Evolutionary conservation across 2,797 vertebrate genomes (phyloP).

Genomic region (Columba guinea): DNA sequence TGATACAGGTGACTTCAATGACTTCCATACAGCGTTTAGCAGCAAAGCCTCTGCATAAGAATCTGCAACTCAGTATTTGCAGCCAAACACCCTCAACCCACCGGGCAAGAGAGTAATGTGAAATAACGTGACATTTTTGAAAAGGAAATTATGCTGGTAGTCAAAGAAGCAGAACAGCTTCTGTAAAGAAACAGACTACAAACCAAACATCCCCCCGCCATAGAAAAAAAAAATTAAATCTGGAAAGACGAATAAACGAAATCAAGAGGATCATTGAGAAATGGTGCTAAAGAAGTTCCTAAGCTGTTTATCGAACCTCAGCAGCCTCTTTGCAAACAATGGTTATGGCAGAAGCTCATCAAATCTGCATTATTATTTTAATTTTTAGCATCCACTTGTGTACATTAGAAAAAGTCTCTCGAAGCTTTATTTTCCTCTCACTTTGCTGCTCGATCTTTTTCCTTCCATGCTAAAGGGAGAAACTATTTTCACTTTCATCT

Average conservation of each 20-base stretch:
- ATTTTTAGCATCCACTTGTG: conserved; percentile 34
- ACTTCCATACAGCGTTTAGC: background rate
- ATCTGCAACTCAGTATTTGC: background rate
- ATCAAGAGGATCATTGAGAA: background rate
- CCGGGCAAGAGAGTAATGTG: background rate
- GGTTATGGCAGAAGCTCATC: conserved; percentile 24
- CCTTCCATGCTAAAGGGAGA: background rate
- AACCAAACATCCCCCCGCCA: no score
- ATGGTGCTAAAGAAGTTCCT: background rate
- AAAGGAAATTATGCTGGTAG: background rate
- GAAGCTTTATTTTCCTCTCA: background rate
- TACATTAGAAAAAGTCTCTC: background rate
- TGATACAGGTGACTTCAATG: background rate
- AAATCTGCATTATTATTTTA: conserved; percentile 34
- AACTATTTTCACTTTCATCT: background rate
- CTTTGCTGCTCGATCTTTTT: background rate
- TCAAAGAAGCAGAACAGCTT: conserved; percentile 14
- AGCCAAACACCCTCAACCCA: background rate
- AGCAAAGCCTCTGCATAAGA: background rate
- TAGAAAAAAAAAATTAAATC: background rate
- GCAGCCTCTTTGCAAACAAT: conserved; percentile 36
- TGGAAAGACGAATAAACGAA: background rate
- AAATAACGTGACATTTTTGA: background rate
- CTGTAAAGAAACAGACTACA: background rate
- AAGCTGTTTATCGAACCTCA: conserved; percentile 57